Evolutionary conservation across 2,888 invertebrate genomes (phyloP).

Genomic region (Pterostichus madidus): DNA sequence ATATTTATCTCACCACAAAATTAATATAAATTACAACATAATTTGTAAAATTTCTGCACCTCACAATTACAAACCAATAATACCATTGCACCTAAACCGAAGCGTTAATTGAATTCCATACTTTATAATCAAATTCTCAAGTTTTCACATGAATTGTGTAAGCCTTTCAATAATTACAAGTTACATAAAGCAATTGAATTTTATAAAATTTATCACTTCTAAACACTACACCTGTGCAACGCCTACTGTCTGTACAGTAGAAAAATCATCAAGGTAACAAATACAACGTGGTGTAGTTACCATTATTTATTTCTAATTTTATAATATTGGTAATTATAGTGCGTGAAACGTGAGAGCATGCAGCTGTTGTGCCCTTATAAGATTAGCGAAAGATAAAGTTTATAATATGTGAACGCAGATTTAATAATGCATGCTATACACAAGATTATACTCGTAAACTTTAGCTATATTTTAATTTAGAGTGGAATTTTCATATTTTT

Average conservation of each 20-base stretch:
- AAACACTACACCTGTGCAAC: slow-evolving; percentile 24
- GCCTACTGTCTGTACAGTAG: slow-evolving; percentile 3
- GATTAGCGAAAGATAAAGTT: not conserved
- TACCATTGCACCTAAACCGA: not conserved
- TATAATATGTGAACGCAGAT: not conserved
- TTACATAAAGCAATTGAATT: slow-evolving; percentile 3
- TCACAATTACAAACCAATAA: not conserved
- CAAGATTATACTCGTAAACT: too few species aligned
- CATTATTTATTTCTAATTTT: slow-evolving; percentile 38
- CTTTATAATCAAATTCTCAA: slow-evolving; percentile 16
- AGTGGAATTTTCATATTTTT: not conserved
- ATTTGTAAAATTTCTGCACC: not conserved
- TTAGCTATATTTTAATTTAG: not conserved
- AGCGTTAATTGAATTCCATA: slow-evolving; percentile 20
- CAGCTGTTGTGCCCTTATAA: not conserved
- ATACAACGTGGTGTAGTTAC: not conserved
- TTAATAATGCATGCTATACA: not conserved
- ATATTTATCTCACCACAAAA: slow-evolving; percentile 26
- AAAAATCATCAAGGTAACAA: slow-evolving; percentile 20
- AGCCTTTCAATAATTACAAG: not conserved
- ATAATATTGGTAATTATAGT: slow-evolving; percentile 38
- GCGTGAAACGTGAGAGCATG: slow-evolving; percentile 29
- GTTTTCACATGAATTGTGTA: not conserved
- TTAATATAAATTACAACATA: slow-evolving; percentile 8
- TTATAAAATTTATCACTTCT: not conserved